Evolutionary conservation across 1,140 invertebrate species (phyloP).

Genomic region (Oscheius sp.): DNA sequence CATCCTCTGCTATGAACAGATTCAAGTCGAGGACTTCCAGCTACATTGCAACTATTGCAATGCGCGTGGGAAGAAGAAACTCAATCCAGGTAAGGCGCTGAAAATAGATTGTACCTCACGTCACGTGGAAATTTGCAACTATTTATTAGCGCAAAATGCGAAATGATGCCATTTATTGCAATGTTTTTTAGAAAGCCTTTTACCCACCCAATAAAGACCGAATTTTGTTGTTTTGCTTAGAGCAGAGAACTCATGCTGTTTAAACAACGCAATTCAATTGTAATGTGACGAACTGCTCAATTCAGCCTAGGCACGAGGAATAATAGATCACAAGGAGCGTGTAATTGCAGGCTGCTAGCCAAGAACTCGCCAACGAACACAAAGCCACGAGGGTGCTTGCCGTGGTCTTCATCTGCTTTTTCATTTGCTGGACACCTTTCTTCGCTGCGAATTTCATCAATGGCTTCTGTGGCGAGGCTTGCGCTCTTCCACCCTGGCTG

Average conservation of each 20-base stretch:
- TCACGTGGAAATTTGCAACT: no score
- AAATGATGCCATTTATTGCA: no score
- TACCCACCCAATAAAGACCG: no score
- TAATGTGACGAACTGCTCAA: neutral
- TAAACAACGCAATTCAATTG: neutral
- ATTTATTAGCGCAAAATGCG: no score
- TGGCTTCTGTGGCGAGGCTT: slow-evolving; percentile 71
- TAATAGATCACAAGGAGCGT: slow-evolving; percentile 64
- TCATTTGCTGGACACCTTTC: slow-evolving; percentile 87
- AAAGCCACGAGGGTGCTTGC: slow-evolving; percentile 90
- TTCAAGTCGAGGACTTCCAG: slow-evolving; percentile 9
- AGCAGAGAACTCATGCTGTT: no score
- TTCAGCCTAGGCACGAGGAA: neutral
- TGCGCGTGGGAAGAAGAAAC: slow-evolving; percentile 8
- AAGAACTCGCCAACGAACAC: slow-evolving; percentile 77
- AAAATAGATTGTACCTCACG: no score
- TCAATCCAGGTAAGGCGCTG: slow-evolving; percentile 3
- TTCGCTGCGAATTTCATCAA: slow-evolving; percentile 74
- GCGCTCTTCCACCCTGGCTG: slow-evolving; percentile 78
- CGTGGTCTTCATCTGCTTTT: slow-evolving; percentile 87
- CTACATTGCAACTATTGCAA: slow-evolving; percentile 4
- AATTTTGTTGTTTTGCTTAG: no score
- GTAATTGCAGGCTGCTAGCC: slow-evolving; percentile 65
- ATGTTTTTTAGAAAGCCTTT: no score
- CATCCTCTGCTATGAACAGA: neutral